Percentiles rank a stretch among this genome's conserved stretches.
Conservation (phyloP, 92 coral and sea anemone species). For the Zoanthus sansibaricus region DNA sequence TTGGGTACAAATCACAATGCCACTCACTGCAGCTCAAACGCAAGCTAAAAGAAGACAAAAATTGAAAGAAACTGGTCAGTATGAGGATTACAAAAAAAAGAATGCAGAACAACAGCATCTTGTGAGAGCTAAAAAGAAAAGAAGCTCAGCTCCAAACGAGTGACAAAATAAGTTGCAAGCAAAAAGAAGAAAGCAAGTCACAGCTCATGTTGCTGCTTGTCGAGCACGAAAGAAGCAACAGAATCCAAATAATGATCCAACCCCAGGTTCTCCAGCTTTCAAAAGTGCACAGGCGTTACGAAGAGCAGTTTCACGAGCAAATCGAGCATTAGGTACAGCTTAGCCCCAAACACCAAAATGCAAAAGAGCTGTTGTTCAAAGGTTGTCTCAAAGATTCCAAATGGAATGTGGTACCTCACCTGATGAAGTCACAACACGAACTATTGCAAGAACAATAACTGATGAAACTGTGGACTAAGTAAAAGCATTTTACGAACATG, state of each 20-base stretch:
- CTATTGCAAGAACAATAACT: slow-evolving; percentile 54
- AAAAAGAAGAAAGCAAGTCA: slow-evolving; percentile 45
- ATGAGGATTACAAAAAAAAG: slow-evolving; percentile 58
- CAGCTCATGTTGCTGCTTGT: slow-evolving; percentile 49
- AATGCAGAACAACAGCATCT: slow-evolving; percentile 44
- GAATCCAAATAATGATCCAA: slow-evolving; percentile 52
- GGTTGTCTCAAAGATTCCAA: slow-evolving; percentile 55
- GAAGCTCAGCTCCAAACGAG: slow-evolving; percentile 54
- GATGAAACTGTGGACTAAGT: slow-evolving; percentile 39
- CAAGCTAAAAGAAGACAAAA: slow-evolving; percentile 54
- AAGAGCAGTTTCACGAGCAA: slow-evolving; percentile 54
- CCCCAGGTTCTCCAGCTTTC: slow-evolving; percentile 59
- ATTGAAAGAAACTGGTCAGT: slow-evolving; percentile 42
- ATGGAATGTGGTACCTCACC: slow-evolving; percentile 59
- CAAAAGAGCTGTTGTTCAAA: slow-evolving; percentile 51
- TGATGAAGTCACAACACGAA: slow-evolving; percentile 43
- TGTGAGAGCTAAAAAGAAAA: slow-evolving; percentile 40
- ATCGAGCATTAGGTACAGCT: slow-evolving; percentile 32
- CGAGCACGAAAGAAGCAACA: slow-evolving; percentile 53
- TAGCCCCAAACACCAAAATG: slow-evolving; percentile 48
- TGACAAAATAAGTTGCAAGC: slow-evolving; percentile 46
- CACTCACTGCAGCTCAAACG: slow-evolving; percentile 55
- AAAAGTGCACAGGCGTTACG: slow-evolving; percentile 54
- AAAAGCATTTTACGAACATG: slow-evolving; percentile 40
- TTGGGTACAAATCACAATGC: slow-evolving; percentile 46